Percentiles rank a stretch among this genome's conserved stretches.
Evolutionary conservation across 2,888 invertebrate genomes (phyloP).

Genomic region (Encarsia formosa): DNA sequence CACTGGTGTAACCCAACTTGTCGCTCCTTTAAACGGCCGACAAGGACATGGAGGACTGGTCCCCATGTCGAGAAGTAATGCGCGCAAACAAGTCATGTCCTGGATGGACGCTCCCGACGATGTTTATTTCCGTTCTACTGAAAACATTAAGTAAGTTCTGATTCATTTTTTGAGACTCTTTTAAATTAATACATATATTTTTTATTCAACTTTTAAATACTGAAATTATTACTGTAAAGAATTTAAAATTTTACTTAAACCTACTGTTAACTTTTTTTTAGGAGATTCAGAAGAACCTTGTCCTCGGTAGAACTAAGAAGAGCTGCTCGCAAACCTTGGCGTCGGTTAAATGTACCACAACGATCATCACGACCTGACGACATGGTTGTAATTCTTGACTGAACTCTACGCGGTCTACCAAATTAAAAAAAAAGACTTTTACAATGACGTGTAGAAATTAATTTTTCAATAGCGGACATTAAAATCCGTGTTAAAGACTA

Average conservation of each 20-base stretch:
- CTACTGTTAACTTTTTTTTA: conserved; percentile 44
- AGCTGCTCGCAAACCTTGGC: conserved; percentile 83
- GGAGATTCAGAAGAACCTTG: conserved; percentile 79
- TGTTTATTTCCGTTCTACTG: conserved; percentile 90
- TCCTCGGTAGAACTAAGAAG: conserved; percentile 74
- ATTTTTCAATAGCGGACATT: too few species aligned
- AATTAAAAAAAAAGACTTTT: too few species aligned
- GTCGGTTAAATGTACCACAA: conserved; percentile 53
- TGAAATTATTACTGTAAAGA: too few species aligned
- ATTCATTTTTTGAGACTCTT: background rate
- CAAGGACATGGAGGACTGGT: conserved; percentile 44
- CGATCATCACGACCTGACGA: conserved; percentile 43
- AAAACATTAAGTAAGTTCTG: conserved; percentile 75
- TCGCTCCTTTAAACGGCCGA: conserved; percentile 44
- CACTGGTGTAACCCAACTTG: background rate
- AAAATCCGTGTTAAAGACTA: too few species aligned
- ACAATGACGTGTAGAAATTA: too few species aligned
- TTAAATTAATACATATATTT: too few species aligned
- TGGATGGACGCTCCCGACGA: conserved; percentile 99
- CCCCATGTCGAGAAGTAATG: conserved; percentile 72
- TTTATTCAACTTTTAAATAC: too few species aligned
- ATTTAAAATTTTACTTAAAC: too few species aligned
- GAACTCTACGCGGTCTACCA: too few species aligned
- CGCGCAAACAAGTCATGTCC: conserved; percentile 86
- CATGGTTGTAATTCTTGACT: conserved; percentile 52